These are phyloP conservation scores for Macaria liturata DNA, from an alignment of 2,888 invertebrate species.

Conservation along the genomic window DNA sequence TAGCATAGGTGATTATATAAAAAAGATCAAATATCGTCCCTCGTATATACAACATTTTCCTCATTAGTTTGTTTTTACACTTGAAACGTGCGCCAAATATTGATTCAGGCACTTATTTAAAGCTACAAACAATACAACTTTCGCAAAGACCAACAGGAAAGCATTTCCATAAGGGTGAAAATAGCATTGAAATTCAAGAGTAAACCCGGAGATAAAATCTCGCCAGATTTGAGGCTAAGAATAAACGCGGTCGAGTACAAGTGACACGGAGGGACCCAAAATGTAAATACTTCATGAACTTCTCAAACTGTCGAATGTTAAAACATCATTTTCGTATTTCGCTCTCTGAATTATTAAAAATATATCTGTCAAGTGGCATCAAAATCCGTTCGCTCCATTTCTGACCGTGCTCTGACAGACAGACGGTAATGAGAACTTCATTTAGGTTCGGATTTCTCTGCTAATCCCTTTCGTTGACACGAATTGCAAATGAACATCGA, in stretches of 20 bases:
- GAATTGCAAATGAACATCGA: slow-evolving; percentile 47
- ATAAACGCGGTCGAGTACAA: slow-evolving; percentile 15
- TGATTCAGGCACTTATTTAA: too few relatives aligned
- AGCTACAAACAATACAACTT: too few relatives aligned
- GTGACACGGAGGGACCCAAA: slow-evolving; percentile 16
- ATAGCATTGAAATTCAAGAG: slow-evolving; percentile 12
- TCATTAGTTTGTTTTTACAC: too few relatives aligned
- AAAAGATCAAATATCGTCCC: too few relatives aligned
- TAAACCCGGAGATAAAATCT: slow-evolving; percentile 6
- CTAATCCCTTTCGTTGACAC: slow-evolving; percentile 45
- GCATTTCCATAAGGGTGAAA: slow-evolving; percentile 1
- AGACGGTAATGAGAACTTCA: slow-evolving; percentile 51
- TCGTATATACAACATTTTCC: too few relatives aligned
- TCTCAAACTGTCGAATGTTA: slow-evolving; percentile 13
- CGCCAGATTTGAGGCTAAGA: slow-evolving; percentile 7
- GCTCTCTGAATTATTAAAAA: slow-evolving; percentile 43
- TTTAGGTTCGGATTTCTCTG: slow-evolving; percentile 45
- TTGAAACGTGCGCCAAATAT: too few relatives aligned
- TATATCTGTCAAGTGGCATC: slow-evolving; percentile 45
- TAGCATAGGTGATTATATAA: too few relatives aligned
- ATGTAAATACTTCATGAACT: slow-evolving; percentile 31
- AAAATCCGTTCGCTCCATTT: slow-evolving; percentile 47
- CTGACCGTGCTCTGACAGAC: slow-evolving; percentile 42
- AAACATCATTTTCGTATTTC: slow-evolving; percentile 30
- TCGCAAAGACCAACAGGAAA: too few relatives aligned